phyloP scores from a whole-genome alignment of 1,140 invertebrate genomes.

The Heliconius melpomene region DNA sequence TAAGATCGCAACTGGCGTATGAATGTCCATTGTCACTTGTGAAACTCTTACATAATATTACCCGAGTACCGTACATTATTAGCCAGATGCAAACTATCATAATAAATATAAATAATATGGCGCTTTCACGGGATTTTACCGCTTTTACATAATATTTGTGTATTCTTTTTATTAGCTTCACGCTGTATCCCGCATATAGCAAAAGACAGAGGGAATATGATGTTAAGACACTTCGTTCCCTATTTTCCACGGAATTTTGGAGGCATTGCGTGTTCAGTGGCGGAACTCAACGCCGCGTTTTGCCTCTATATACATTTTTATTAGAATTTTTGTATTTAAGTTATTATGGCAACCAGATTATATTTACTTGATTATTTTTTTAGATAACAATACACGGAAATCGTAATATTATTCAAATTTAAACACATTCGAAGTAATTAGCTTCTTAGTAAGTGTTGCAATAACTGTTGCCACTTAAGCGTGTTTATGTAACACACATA shows the following conservation, averaged over 20 bases:
- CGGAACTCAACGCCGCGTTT: no score
- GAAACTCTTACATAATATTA: slow-evolving; percentile 23
- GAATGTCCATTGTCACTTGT: slow-evolving; percentile 20
- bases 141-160: slow-evolving; percentile 14
- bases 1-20: slow-evolving; percentile 24
- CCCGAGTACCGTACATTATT: slow-evolving; percentile 21
- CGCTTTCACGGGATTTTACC: slow-evolving; percentile 52
- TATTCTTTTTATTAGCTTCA: not conserved
- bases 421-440: not conserved
- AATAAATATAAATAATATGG: slow-evolving; percentile 48
- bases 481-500: not conserved
- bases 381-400: not conserved
- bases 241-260: no score
- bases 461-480: not conserved
- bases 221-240: no score
- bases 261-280: no score
- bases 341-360: not conserved
- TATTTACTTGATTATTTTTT: not conserved
- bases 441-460: not conserved
- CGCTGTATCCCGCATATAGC: no score
- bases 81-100: slow-evolving; percentile 53
- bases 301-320: not conserved
- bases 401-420: slow-evolving; percentile 10
- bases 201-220: no score
- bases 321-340: not conserved